A percentile compares a stretch with the other conserved stretches of the same genome.
Evolutionary conservation across 2,113 vertebrate species (phyloP).

Genomic region (Ictalurus punctatus): DNA sequence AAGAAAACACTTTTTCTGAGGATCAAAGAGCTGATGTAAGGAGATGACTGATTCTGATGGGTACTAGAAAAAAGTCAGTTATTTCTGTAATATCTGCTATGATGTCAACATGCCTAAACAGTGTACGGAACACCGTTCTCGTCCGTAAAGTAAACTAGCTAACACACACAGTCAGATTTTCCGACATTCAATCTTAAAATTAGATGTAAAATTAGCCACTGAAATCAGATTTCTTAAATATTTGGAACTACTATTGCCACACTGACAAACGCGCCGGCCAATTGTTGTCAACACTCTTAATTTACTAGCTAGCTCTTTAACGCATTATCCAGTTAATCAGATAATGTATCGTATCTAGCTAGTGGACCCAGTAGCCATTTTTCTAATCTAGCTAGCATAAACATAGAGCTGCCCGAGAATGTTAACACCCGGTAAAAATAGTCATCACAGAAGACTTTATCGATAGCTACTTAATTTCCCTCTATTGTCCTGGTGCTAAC

Average conservation of each 20-base stretch:
- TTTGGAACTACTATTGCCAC: not conserved
- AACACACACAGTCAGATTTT: not conserved
- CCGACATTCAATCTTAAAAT: too few species aligned
- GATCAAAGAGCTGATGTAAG: too few species aligned
- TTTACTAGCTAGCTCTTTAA: not conserved
- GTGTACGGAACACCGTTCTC: not conserved
- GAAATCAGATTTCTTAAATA: not conserved
- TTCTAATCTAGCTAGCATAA: not conserved
- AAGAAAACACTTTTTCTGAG: too few species aligned
- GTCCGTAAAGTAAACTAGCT: not conserved
- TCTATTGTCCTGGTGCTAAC: not conserved
- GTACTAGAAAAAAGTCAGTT: too few species aligned
- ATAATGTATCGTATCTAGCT: not conserved
- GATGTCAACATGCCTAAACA: too few species aligned
- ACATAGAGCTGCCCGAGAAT: not conserved
- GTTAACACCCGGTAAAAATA: not conserved
- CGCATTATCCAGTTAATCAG: not conserved
- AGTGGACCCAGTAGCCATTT: not conserved
- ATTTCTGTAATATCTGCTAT: too few species aligned
- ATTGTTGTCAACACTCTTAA: not conserved
- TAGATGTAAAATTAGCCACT: not conserved
- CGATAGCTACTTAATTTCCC: not conserved
- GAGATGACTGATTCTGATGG: too few species aligned
- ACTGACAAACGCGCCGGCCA: not conserved
- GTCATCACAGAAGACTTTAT: not conserved